phyloP scores from a whole-genome alignment of 2,113 vertebrate genomes.

The Salvelinus sp. region DNA sequence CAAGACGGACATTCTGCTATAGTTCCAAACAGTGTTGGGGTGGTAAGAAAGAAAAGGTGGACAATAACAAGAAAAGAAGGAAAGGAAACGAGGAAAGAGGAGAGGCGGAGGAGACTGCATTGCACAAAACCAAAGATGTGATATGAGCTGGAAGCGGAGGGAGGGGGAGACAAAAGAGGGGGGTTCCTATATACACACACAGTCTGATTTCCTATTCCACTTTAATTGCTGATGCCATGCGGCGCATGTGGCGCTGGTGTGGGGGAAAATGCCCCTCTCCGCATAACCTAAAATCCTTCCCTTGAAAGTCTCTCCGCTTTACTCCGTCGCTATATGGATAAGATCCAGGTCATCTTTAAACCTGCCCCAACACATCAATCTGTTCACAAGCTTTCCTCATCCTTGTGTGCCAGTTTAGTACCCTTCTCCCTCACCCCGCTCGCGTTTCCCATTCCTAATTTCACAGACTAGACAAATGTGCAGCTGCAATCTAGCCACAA shows the following conservation, averaged over 20 bases:
- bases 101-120: conserved; percentile 1
- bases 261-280: background rate
- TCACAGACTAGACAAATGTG: conserved; percentile 26
- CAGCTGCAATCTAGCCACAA: conserved; percentile 42
- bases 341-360: background rate
- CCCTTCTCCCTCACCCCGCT: conserved; percentile 9
- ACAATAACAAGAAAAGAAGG: conserved; percentile 16
- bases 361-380: background rate
- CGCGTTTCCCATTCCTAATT: conserved; percentile 26
- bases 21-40: background rate
- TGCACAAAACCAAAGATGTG: conserved; percentile 1
- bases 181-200: conserved; percentile 19
- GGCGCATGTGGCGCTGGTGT: conserved; percentile 22
- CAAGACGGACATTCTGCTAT: background rate
- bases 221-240: conserved; percentile 39
- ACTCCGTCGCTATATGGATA: background rate
- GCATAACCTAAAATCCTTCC: background rate
- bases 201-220: conserved; percentile 37
- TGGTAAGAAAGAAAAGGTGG: conserved; percentile 23
- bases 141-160: background rate
- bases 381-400: background rate
- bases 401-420: background rate
- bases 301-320: background rate
- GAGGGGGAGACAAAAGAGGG: conserved; percentile 15
- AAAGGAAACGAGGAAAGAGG: background rate